Conservation (phyloP, 2,113 vertebrate genomes). For the Ascaphus truei region DNA sequence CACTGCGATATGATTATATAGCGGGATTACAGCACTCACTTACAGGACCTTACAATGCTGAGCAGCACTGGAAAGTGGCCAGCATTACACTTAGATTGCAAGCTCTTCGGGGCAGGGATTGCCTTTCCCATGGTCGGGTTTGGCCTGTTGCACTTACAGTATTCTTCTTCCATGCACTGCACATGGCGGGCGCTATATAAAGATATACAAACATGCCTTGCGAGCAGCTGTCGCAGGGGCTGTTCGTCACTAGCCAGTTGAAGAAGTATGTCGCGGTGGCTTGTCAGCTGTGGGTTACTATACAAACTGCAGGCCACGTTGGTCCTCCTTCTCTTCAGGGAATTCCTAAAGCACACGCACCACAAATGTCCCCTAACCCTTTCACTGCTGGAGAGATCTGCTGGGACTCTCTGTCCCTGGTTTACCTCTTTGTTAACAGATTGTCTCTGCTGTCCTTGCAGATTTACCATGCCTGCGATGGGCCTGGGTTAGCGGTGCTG, state of each 20-base stretch:
- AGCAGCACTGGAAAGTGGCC: no score
- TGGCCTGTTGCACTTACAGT: no score
- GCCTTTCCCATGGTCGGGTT: no score
- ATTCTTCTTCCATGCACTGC: no score
- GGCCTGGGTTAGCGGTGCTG: conserved; percentile 80
- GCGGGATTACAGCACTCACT: no score
- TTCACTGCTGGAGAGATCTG: background rate
- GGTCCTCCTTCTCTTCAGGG: background rate
- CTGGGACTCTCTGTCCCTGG: no score
- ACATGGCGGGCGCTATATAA: no score
- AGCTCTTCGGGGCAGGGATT: no score
- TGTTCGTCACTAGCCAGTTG: background rate
- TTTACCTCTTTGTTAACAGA: background rate
- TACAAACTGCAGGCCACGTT: background rate
- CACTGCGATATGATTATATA: no score
- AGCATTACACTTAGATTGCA: no score
- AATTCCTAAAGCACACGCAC: background rate
- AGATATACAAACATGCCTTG: no score
- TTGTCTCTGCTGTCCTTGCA: conserved; percentile 26
- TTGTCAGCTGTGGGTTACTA: background rate
- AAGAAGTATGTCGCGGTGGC: background rate
- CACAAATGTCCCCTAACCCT: background rate
- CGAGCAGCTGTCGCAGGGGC: background rate
- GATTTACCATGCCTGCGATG: conserved; percentile 80
- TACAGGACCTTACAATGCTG: no score